phyloP scores from a whole-genome alignment of 2,888 invertebrate species.

The Ametastegia equiseti region DNA sequence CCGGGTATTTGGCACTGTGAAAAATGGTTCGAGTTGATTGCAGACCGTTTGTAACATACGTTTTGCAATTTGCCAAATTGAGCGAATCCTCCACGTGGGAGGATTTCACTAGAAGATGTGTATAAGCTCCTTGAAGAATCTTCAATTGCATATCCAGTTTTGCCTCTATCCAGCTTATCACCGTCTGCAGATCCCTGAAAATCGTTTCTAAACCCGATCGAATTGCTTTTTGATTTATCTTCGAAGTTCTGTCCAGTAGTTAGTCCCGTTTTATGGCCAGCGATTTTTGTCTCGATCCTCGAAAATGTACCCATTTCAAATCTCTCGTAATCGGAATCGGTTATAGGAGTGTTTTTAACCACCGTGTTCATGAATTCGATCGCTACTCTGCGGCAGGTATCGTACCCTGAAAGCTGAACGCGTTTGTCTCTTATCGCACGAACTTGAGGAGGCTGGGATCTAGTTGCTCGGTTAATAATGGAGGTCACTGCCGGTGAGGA shows the following conservation, averaged over 20 bases:
- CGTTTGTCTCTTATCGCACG: conserved; percentile 64
- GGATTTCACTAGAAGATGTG: neutral
- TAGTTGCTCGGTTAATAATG: conserved; percentile 63
- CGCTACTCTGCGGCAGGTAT: conserved; percentile 68
- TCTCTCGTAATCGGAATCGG: conserved; percentile 39
- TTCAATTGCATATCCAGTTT: neutral
- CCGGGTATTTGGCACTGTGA: neutral
- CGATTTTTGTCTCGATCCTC: conserved; percentile 53
- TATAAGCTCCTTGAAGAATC: neutral
- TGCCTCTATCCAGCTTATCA: neutral
- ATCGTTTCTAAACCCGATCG: neutral
- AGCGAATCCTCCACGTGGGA: neutral
- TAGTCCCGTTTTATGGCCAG: conserved; percentile 52
- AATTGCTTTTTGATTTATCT: conserved; percentile 6
- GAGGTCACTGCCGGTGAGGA: conserved; percentile 60
- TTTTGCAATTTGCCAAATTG: neutral
- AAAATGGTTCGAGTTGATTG: neutral
- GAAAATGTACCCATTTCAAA: conserved; percentile 55
- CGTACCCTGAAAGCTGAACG: conserved; percentile 70
- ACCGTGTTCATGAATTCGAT: conserved; percentile 68
- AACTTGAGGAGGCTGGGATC: conserved; percentile 58
- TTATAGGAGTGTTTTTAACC: conserved; percentile 56
- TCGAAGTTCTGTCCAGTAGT: neutral
- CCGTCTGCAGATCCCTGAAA: neutral
- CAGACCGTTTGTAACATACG: neutral